Evolutionary conservation across 2,113 vertebrate species (phyloP).

Genomic region (Equus quagga): DNA sequence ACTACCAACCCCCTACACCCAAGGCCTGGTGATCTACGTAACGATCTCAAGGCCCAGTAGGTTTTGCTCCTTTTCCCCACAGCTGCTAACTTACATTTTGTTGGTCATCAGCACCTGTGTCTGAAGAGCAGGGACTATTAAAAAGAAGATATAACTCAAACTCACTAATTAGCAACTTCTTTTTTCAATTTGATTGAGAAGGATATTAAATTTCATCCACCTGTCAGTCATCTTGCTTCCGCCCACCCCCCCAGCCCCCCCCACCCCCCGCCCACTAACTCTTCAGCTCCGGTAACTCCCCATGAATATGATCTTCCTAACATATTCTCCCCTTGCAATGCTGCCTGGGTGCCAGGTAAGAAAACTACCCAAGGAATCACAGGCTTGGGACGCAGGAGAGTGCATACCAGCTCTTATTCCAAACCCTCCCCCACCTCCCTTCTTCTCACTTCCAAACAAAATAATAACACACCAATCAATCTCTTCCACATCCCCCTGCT

Average conservation of each 20-base stretch:
- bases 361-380: background rate
- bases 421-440: background rate
- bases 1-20: background rate
- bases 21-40: background rate
- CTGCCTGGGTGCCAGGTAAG: background rate
- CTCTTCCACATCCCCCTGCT: background rate
- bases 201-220: background rate
- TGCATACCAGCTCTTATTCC: background rate
- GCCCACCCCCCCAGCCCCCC: too few relatives aligned
- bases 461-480: background rate
- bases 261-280: background rate
- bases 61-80: background rate
- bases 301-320: background rate
- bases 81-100: background rate
- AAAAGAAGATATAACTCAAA: background rate
- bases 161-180: background rate
- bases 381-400: background rate
- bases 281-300: background rate
- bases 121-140: background rate
- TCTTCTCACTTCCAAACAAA: background rate
- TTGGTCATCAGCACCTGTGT: background rate
- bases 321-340: fast-evolving
- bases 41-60: background rate
- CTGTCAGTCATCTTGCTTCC: background rate
- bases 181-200: background rate